Percentiles rank a stretch among this genome's conserved stretches.
Conservation (phyloP, 2,797 vertebrate genomes). For the Onychomys torridus region DNA sequence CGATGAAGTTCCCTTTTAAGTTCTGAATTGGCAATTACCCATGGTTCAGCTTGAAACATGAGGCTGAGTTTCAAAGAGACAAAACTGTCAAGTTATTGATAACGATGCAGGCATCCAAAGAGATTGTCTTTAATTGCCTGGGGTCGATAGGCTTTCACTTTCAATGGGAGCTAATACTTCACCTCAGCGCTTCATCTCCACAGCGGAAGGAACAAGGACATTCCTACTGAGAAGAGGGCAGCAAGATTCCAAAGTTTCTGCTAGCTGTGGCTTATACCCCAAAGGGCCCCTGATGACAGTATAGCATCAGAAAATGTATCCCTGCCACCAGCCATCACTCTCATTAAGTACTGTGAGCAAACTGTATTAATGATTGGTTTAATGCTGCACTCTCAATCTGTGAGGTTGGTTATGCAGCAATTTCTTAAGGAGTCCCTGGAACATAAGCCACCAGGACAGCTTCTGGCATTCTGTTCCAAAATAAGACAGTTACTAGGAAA, state of each 20-base stretch:
- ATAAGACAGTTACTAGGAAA: slow-evolving; percentile 52
- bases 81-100: slow-evolving; percentile 66
- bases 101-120: slow-evolving; percentile 62
- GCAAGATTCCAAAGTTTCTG: slow-evolving; percentile 24
- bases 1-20: slow-evolving; percentile 40
- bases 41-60: slow-evolving; percentile 63
- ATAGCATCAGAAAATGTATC: slow-evolving; percentile 54
- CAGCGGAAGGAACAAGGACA: slow-evolving; percentile 42
- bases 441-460: slow-evolving; percentile 19
- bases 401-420: slow-evolving; percentile 12
- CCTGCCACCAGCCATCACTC: slow-evolving; percentile 19
- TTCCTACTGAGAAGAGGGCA: slow-evolving; percentile 56
- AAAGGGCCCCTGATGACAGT: not conserved
- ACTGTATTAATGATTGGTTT: slow-evolving; percentile 42
- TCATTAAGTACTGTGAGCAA: slow-evolving; percentile 65
- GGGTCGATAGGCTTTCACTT: slow-evolving; percentile 66
- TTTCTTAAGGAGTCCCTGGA: slow-evolving; percentile 46
- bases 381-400: slow-evolving; percentile 37
- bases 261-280: not conserved
- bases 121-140: slow-evolving; percentile 73
- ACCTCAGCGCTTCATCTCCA: slow-evolving; percentile 47
- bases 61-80: slow-evolving; percentile 71
- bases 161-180: slow-evolving; percentile 65
- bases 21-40: slow-evolving; percentile 50
- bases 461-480: slow-evolving; percentile 45